These are phyloP conservation scores for Pyrrhia umbra DNA, from an alignment of 2,888 invertebrate species.

Conservation along the genomic window DNA sequence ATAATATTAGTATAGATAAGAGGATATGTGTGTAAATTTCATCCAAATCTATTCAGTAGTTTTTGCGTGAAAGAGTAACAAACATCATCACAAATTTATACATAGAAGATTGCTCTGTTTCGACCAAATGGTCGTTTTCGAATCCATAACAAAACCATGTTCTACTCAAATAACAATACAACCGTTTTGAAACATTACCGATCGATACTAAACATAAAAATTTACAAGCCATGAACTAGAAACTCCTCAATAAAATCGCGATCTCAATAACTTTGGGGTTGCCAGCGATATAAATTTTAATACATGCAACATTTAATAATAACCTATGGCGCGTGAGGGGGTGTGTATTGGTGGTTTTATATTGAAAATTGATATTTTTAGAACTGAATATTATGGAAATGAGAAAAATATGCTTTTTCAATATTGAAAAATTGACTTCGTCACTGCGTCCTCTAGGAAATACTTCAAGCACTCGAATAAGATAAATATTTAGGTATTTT, in stretches of 20 bases:
- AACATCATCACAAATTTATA: too few species aligned
- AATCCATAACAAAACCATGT: too few species aligned
- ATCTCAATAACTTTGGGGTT: conserved; percentile 70
- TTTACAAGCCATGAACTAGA: conserved; percentile 74
- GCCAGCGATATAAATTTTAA: conserved; percentile 78
- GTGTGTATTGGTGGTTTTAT: conserved; percentile 67
- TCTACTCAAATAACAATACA: neutral
- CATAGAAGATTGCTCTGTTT: too few species aligned
- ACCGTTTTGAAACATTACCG: conserved; percentile 5
- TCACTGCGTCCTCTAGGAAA: too few species aligned
- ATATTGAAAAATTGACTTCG: conserved; percentile 7
- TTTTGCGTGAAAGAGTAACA: too few species aligned
- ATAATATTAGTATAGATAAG: too few species aligned
- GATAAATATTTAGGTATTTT: too few species aligned
- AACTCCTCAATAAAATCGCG: conserved; percentile 74
- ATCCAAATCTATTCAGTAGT: too few species aligned
- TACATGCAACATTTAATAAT: conserved; percentile 88
- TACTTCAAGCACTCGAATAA: too few species aligned
- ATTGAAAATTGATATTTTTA: conserved; percentile 63
- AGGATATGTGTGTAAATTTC: too few species aligned
- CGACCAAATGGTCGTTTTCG: too few species aligned
- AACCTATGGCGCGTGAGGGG: conserved; percentile 72
- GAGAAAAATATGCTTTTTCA: neutral
- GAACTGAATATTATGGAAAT: conserved; percentile 21
- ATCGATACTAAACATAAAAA: conserved; percentile 60